A percentile compares a stretch with the other conserved stretches of the same genome.
Conservation (phyloP, 1,140 invertebrate genomes). For the Drosophila parvula region DNA sequence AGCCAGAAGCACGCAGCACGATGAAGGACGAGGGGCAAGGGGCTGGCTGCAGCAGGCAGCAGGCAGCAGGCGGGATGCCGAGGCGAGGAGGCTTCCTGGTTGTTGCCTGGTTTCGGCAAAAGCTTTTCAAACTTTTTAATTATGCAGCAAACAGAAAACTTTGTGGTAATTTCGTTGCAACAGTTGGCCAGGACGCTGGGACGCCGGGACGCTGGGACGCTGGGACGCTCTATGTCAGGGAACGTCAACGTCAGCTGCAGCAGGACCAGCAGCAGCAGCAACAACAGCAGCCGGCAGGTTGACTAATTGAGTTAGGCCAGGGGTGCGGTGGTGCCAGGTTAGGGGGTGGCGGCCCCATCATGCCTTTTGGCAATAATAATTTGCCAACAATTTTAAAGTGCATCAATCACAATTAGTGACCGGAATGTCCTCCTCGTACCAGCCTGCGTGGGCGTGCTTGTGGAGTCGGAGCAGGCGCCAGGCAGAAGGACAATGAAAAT, state of each 20-base stretch:
- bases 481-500: conserved; percentile 40
- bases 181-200: conserved; percentile 67
- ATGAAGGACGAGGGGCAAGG: conserved; percentile 3
- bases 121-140: conserved; percentile 83
- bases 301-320: conserved; percentile 77
- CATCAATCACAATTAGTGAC: conserved; percentile 79
- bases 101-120: conserved; percentile 79
- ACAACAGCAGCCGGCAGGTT: conserved; percentile 51
- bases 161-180: conserved; percentile 81
- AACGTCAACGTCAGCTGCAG: conserved; percentile 63
- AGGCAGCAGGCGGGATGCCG: not conserved
- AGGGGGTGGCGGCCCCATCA: conserved; percentile 13
- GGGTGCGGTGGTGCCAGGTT: not conserved
- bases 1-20: conserved; percentile 36
- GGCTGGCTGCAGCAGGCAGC: not conserved
- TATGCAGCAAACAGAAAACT: conserved; percentile 82
- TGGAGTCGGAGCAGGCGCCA: not conserved
- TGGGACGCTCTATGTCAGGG: conserved; percentile 32
- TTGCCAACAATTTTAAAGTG: conserved; percentile 81
- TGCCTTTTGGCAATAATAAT: conserved; percentile 75
- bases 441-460: conserved; percentile 7
- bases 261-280: conserved; percentile 20
- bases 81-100: conserved; percentile 8
- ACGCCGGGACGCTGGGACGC: conserved; percentile 9
- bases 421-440: conserved; percentile 59